Evolutionary conservation across 2,797 vertebrate species (phyloP), one percentile per base, ranked within the genome.

Genomic region (Bovichtus variegatus): DNA sequence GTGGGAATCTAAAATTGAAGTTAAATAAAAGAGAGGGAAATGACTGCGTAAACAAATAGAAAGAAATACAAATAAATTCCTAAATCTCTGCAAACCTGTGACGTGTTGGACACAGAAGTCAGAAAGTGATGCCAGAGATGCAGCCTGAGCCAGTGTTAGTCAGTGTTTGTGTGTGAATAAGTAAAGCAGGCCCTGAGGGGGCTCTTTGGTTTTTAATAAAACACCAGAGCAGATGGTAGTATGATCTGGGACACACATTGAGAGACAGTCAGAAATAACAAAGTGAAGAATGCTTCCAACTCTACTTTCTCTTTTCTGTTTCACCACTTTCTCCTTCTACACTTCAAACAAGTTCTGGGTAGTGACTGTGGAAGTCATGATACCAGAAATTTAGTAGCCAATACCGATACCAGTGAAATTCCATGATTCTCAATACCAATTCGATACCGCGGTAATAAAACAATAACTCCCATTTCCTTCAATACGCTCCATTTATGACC

Each of bases 221-320:
- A 81, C 82, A 84, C 67, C 44, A 77, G 55, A 78, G 74, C 84
- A 89, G 87, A 89, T 86, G 84, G 84, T 70, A 1, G 66, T 29
- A 31, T 82, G 81, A 86, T 84, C 87, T 84, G 65, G 80, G 80
- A 74, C 66, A 68, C 13, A 81, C 7, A 67, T 49, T 44, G 31
- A 65, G 57, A 74, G 4, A 66, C 36, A 71, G 67, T 21, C 50
- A 81, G 34, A 66, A 29, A 73, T 51, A 80, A 76, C 15, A 50
- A 40, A 64, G 50, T 53, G 11, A 59, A 50, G 54, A 74, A 38
- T 16, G 15, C 34, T 41, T 16, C 21, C 15, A 16, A 29, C 21
- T 55, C 41, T 25, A 25, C 36, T 27, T 60, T 41, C 25, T 29
- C 23, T 27, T 46, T 11, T 61, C 57, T 53, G 11, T 71, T 51